Percentiles rank a stretch among this genome's conserved stretches.
Conservation (phyloP, 2,888 invertebrate genomes). For the Dolomedes plantarius region DNA sequence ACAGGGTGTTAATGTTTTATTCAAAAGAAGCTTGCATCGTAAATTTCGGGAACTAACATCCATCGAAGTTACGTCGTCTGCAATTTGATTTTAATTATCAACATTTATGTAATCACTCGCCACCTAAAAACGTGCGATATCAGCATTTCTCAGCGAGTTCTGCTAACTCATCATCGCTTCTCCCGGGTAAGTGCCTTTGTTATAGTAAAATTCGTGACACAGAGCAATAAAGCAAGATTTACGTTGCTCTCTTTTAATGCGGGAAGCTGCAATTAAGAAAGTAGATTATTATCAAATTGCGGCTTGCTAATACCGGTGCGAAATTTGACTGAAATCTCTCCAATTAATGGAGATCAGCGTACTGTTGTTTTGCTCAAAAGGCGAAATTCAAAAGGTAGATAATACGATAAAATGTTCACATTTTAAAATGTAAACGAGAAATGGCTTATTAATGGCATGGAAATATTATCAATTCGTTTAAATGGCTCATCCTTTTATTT, state of each 20-base stretch:
- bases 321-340: not conserved
- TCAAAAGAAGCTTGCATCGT: too few species aligned
- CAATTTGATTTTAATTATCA: not conserved
- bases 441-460: too few species aligned
- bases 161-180: not conserved
- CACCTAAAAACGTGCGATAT: not conserved
- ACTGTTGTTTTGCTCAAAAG: too few species aligned
- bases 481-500: too few species aligned
- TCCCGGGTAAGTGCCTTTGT: not conserved
- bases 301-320: not conserved
- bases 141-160: not conserved
- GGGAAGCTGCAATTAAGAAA: not conserved
- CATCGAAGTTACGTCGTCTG: too few species aligned
- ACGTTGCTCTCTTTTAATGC: not conserved
- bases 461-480: too few species aligned
- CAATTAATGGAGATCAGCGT: too few species aligned
- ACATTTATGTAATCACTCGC: not conserved
- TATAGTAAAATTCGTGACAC: not conserved
- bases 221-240: not conserved
- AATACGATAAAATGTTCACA: too few species aligned
- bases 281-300: not conserved
- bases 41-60: too few species aligned
- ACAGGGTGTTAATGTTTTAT: too few species aligned
- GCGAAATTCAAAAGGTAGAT: too few species aligned
- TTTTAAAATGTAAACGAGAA: too few species aligned